Evolutionary conservation across 2,113 vertebrate species (phyloP), one percentile per base, ranked within the genome.

Genomic region (Antigone vipio): DNA sequence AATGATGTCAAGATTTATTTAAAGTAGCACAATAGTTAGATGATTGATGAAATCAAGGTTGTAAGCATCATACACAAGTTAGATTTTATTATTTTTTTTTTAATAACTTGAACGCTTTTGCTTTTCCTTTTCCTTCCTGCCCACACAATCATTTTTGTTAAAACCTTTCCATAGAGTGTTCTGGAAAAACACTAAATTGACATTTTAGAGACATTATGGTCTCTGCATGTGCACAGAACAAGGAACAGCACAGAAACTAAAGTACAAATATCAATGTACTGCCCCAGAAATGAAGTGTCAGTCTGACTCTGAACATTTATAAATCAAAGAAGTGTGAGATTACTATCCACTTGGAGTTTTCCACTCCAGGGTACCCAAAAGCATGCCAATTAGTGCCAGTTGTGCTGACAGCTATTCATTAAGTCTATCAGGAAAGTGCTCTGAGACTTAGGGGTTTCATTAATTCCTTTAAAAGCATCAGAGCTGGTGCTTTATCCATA

Each of bases 321-420:
- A 94, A 91, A 96, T 95, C 91, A 95, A 93, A 90, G 79, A 80
- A 86, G 26, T 78, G 62, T 50, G 60, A 92, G 76, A 93, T 93
- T 93, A 81, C 72, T 82, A 78, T 85, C 73, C 66, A 78, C 69
- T 93, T 85, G 68, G 85, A 49, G 72, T 55, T 82, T 89, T 84
- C 53, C 58, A 49, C 88, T 91, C 95, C 74, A 84, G 69, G 69
- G 69, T 92, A 86, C 40, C 53, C 62, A 78, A 82, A 95, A 94
- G 64, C 76, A 86, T 89, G 69, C 53, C 91, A 94, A 75, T 91
- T 94, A 95, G 80, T 72, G 66, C 80, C 88, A 94, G 66, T 94
- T 96, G 35, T 92, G 49, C 96, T 95, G 94, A 79, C 80, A 95
- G 91, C 69, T 87, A 92, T 92, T 96, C 86, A 94, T 96, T 94